Conservation (phyloP, 2,113 vertebrate genomes). For the Tetrao urogallus region DNA sequence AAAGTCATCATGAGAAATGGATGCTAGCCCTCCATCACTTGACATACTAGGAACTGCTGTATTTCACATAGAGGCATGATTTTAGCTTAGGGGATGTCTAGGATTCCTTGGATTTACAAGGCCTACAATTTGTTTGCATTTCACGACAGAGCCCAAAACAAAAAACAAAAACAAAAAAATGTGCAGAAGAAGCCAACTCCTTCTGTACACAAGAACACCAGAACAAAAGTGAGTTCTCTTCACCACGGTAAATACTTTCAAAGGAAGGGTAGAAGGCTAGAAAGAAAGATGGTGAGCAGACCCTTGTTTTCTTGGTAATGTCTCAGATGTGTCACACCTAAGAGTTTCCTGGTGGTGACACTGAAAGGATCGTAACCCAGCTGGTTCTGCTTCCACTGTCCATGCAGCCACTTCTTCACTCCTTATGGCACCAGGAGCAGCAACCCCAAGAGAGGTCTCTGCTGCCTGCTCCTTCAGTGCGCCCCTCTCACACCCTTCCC, state of each 20-base stretch:
- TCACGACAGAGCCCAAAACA: background rate
- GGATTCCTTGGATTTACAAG: slow-evolving; percentile 15
- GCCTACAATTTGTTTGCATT: background rate
- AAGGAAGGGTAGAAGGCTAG: background rate
- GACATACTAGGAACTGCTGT: background rate
- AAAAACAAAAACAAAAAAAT: background rate
- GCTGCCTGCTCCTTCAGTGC: background rate
- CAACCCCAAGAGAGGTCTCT: background rate
- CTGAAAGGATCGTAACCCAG: background rate
- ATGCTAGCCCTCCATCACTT: background rate
- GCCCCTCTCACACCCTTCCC: background rate
- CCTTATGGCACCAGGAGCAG: fast-evolving
- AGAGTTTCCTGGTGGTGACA: background rate
- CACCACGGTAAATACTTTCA: background rate
- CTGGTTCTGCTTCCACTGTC: background rate
- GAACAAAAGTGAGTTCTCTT: background rate
- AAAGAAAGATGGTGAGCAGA: background rate
- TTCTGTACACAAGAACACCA: background rate
- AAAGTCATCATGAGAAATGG: background rate
- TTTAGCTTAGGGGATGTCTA: background rate
- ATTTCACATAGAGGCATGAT: background rate
- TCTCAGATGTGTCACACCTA: background rate
- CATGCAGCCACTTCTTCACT: background rate
- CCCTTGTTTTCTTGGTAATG: background rate
- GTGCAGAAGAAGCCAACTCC: background rate